These are phyloP conservation scores for Drosophila meridionalis DNA, from an alignment of 2,888 invertebrate species.

Conservation along the genomic window DNA sequence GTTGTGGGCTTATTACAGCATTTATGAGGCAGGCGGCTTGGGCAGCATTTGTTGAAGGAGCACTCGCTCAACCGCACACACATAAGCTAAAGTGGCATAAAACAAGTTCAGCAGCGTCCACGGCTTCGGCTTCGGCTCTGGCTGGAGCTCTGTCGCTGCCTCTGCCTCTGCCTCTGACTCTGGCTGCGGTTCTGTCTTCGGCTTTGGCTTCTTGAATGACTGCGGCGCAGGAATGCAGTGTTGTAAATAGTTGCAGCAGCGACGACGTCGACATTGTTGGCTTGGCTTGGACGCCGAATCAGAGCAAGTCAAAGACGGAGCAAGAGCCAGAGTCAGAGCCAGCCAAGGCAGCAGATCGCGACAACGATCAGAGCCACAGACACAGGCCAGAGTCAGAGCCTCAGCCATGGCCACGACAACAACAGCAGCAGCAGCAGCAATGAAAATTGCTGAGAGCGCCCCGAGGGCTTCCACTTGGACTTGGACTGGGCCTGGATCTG, in stretches of 20 bases:
- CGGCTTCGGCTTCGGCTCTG: slow-evolving; percentile 19
- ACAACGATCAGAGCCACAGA: slow-evolving; percentile 67
- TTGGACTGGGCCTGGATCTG: slow-evolving; percentile 65
- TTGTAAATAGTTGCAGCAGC: slow-evolving; percentile 70
- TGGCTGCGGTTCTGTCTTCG: slow-evolving; percentile 26
- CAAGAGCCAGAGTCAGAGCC: slow-evolving; percentile 44
- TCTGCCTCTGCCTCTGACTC: background rate
- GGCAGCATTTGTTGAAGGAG: slow-evolving; percentile 58
- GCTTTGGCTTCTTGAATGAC: slow-evolving; percentile 72
- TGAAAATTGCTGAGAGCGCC: slow-evolving; percentile 83
- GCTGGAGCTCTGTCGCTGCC: slow-evolving; percentile 5
- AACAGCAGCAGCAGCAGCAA: slow-evolving; percentile 53
- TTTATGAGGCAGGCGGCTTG: slow-evolving; percentile 64
- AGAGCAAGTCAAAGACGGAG: slow-evolving; percentile 62
- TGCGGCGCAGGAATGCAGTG: slow-evolving; percentile 75
- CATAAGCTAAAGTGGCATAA: slow-evolving; percentile 72
- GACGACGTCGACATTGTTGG: slow-evolving; percentile 68
- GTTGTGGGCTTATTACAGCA: slow-evolving; percentile 74
- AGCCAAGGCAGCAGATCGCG: slow-evolving; percentile 65
- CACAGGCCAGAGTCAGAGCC: slow-evolving; percentile 12
- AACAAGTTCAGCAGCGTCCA: slow-evolving; percentile 65
- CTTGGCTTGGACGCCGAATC: slow-evolving; percentile 60
- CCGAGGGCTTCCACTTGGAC: slow-evolving; percentile 76
- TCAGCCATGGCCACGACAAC: slow-evolving; percentile 40
- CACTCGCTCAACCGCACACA: slow-evolving; percentile 61